Conservation (phyloP, 2,888 invertebrate species). For the Cacoxenus indagator region DNA sequence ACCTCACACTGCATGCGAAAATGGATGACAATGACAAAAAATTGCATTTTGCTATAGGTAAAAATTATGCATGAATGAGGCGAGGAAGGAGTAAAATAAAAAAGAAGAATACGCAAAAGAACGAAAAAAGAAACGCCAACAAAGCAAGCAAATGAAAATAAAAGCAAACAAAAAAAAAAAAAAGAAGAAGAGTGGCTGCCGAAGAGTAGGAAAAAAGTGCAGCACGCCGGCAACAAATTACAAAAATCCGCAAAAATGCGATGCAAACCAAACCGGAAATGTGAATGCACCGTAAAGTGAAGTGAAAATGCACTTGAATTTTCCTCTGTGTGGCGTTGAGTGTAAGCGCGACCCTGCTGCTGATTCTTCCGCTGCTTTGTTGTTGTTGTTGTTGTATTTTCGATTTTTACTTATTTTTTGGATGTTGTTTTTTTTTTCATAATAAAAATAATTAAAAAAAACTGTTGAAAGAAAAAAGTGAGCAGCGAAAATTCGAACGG, state of each 20-base stretch:
- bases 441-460: slow-evolving; percentile 30
- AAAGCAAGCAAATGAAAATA: not conserved
- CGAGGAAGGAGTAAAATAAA: not conserved
- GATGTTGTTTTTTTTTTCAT: not conserved
- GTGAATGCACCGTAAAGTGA: slow-evolving; percentile 64
- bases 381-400: slow-evolving; percentile 51
- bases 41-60: slow-evolving; percentile 9
- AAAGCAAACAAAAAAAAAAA: not conserved
- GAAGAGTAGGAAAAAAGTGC: slow-evolving; percentile 37
- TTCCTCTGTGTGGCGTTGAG: slow-evolving; percentile 39
- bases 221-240: slow-evolving; percentile 7
- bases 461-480: slow-evolving; percentile 29
- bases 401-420: no score
- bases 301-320: slow-evolving; percentile 64
- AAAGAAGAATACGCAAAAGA: not conserved
- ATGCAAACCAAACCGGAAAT: slow-evolving; percentile 63
- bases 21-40: slow-evolving; percentile 20
- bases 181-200: slow-evolving; percentile 16
- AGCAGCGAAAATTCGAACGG: slow-evolving; percentile 11
- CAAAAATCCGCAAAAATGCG: slow-evolving; percentile 35
- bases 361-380: slow-evolving; percentile 30
- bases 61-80: slow-evolving; percentile 5
- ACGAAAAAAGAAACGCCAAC: not conserved
- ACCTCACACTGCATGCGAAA: not conserved
- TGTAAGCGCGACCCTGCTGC: not conserved